phyloP scores from a whole-genome alignment of 2,888 invertebrate genomes.

The Liopterus haemorrhoidalis region DNA sequence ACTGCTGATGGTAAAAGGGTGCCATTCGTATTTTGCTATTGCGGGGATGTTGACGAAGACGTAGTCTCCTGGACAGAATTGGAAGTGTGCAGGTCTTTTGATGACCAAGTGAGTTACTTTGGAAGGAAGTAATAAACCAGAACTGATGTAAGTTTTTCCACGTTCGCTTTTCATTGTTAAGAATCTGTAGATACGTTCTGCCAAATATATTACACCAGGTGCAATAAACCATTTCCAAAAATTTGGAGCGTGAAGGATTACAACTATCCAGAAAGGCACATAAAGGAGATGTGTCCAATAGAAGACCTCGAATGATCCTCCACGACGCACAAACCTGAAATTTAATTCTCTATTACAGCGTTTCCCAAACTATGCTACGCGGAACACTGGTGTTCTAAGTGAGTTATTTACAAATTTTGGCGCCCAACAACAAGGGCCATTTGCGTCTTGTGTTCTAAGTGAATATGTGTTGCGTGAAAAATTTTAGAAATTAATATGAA shows the following conservation, averaged over 20 bases:
- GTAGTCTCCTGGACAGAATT: constrained; percentile 90
- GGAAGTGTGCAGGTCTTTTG: constrained; percentile 76
- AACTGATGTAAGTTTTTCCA: constrained; percentile 85
- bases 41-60: constrained; percentile 88
- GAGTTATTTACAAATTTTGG: no score
- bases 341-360: no score
- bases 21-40: constrained; percentile 92
- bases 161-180: constrained; percentile 63
- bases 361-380: no score
- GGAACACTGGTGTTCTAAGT: no score
- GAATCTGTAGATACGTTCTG: constrained; percentile 66
- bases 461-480: no score
- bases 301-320: constrained; percentile 90
- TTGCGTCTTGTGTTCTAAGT: no score
- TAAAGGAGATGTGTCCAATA: constrained; percentile 91
- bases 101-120: constrained; percentile 88
- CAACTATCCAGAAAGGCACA: constrained; percentile 78
- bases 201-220: constrained; percentile 71
- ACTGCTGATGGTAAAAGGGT: constrained; percentile 94
- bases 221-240: constrained; percentile 93
- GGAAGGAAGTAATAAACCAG: constrained; percentile 79
- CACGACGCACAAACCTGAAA: constrained; percentile 76
- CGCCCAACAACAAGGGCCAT: no score
- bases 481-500: no score
- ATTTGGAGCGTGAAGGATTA: constrained; percentile 82